Base-by-base conservation (phyloP, 2,888 invertebrate genomes). In the Hofmannophila pseudospretella region DNA sequence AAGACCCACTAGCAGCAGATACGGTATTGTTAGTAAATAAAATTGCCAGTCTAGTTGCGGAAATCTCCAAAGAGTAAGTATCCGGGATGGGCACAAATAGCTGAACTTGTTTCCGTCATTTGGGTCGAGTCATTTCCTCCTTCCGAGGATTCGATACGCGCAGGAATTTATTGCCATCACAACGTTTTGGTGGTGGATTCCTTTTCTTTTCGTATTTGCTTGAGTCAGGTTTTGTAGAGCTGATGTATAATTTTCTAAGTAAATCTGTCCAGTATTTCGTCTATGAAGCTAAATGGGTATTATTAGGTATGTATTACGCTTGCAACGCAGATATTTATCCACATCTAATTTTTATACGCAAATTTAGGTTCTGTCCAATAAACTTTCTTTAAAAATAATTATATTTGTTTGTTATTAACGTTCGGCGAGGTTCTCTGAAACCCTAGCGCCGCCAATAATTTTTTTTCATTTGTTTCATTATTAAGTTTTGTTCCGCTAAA, bases 81-180 rank as follows among this genome's bases (percentile, higher is more conserved):
- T 69, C 69, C 67, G 70, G 61, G 51, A 47, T 51, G 56, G 51
- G 58, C 51, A 59, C 62, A 64, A 71, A 69, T 70, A 67, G 66
- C 67, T 67, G 58, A 61, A 62, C 59, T 58, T 57, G 65, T 60
- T 69, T 71, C 70, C 68, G 68, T 68, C 66, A 67, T 69, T 65
- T 60, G 58, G 58, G 65, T 59, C 60, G 60, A 65, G 55, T 72
- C 66, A 67, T 68, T 71, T 71, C 66, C 71, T 59, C 54, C 51
- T 57, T 61, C 64, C 64, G 62, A 58, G 54, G 52, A 53, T 54
- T 53, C 58, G 62, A 64, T 61, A 47, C 44, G 39, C 39, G 44
- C 42, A 54, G 44, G 42, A 55, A 67, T 68, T 63, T 65, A 66
- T 62, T 54, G 57, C 39, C 20, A 44, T 37, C 35, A 34, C 19